Base-by-base conservation (phyloP, 1,140 invertebrate genomes). In the Bombus fervidus region DNA sequence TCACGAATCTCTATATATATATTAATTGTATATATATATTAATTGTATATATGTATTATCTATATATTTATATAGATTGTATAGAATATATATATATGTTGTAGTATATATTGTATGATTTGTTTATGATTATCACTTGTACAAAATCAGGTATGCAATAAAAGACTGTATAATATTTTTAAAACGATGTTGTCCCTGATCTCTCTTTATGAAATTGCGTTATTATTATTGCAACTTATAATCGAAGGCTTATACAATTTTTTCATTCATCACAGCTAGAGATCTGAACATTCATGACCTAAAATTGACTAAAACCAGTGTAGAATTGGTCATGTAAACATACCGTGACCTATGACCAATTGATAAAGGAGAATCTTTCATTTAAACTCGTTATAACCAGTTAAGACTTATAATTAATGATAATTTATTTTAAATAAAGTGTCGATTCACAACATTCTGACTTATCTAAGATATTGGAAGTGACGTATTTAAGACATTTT, bases 241-340 rank as follows among this genome's bases (percentile, higher is more conserved):
- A 47, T 47, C n/a, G 4, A 25, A 59, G 0, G 1, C 28, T 66
- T 77, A 28, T 5, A 28, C 69, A 47, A 83, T 31, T 74, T 59
- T 62, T 53, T 59, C 12, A n/a, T 31, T n/a, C 4, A 37, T 62
- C 71, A 31, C 12, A n/a, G 5, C 9, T 64, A 13, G 43, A 53
- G 25, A 78, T 64, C 15, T 47, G 1, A 5, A 25, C 8, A 8
- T 37, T 34, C 25, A 4, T 66, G 88, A 89, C 76, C 59, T 43
- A 34, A 86, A 89, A 92, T 85, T 41, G 59, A 77, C 13, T 87
- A 6, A 53, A 80, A 83, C 90, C 53, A 37, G 91, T 83, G 80
- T 3, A 2, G 43, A 59, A 34, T 31, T n/a, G 18, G 9, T 13
- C 31, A 9, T 31, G 71, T 86, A 90, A 90, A 86, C 69, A 87